Base-by-base conservation (phyloP, 2,113 vertebrate species). In the Odobenus rosmarus region DNA sequence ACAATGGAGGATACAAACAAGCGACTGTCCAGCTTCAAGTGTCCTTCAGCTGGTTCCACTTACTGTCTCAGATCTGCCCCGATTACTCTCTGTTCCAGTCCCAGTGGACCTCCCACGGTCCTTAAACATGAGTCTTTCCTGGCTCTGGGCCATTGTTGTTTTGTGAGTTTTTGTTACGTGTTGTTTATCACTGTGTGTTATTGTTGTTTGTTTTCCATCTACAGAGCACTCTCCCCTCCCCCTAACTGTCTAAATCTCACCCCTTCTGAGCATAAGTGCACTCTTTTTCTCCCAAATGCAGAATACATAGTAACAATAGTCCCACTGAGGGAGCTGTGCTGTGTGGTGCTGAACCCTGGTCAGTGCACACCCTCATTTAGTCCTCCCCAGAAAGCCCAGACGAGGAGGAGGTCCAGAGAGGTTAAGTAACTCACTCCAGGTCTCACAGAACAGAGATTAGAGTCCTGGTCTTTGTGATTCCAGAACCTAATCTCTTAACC, bases 381-480 rank as follows among this genome's bases (percentile, higher is more conserved):
- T 95, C 42, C 46, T 89, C 80, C 61, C 64, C 71, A 92, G 77
- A 82, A n/a, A 93, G 61, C 4, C 39, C 42, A 46, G 42, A 36
- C 49, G 28, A 91, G 76, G n/a, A 90, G 90, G 24, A 59, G 28
- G 86, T 33, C 18, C 74, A 57, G 12, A n/a, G 33, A 87, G 2
- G 14, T 31, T 64, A 2, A 49, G 21, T 62, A 62, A 42, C 36
- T 95, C 76, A 71, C 2, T 55, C 83, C 92, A 93, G 74, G 24
- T 39, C 76, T 61, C 28, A 64, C 80, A 95, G 96, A 90, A 90
- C 9, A 46, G 57, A 96, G 24, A 59, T 79, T 42, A 92, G 46
- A 83, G 77, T 19, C 42, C 31, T 74, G 24, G 26, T 67, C 49
- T 91, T 74, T 82, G 24, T 83, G 89, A 76, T 57, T 84, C 69